A percentile compares a stretch with the other conserved stretches of the same genome.
phyloP scores from a whole-genome alignment of 2,888 invertebrate species.

The Caenorhabditis drosophilae region DNA sequence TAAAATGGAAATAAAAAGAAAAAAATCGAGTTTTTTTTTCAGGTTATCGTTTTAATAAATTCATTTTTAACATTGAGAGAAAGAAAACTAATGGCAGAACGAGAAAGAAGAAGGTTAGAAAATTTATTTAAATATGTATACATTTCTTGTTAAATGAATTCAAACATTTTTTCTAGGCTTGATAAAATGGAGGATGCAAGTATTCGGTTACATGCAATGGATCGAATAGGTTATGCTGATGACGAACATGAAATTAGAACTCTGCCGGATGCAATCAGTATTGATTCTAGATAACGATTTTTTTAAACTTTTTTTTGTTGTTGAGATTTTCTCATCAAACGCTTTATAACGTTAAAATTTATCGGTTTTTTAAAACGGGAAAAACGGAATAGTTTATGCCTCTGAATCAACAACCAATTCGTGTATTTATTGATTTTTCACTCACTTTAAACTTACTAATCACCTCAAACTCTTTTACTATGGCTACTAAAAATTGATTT shows the following conservation, averaged over 20 bases:
- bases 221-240: slow-evolving; percentile 2
- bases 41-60: slow-evolving; percentile 4
- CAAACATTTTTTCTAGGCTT: too few relatives aligned
- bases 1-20: too few relatives aligned
- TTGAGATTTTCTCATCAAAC: slow-evolving; percentile 3
- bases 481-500: too few relatives aligned
- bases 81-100: not conserved
- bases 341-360: slow-evolving; percentile 3
- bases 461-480: too few relatives aligned
- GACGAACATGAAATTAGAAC: slow-evolving; percentile 1
- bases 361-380: not conserved
- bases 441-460: too few relatives aligned
- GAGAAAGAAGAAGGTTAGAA: too few relatives aligned
- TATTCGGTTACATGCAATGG: slow-evolving; percentile 1
- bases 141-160: too few relatives aligned
- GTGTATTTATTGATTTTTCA: too few relatives aligned
- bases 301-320: not conserved
- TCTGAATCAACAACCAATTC: too few relatives aligned
- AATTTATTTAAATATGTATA: too few relatives aligned
- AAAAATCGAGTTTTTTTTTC: too few relatives aligned
- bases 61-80: not conserved
- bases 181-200: not conserved
- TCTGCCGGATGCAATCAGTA: not conserved
- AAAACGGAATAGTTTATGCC: too few relatives aligned
- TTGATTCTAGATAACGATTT: not conserved